phyloP scores from a whole-genome alignment of 2,888 invertebrate genomes.

The Tanypteryx hageni region DNA sequence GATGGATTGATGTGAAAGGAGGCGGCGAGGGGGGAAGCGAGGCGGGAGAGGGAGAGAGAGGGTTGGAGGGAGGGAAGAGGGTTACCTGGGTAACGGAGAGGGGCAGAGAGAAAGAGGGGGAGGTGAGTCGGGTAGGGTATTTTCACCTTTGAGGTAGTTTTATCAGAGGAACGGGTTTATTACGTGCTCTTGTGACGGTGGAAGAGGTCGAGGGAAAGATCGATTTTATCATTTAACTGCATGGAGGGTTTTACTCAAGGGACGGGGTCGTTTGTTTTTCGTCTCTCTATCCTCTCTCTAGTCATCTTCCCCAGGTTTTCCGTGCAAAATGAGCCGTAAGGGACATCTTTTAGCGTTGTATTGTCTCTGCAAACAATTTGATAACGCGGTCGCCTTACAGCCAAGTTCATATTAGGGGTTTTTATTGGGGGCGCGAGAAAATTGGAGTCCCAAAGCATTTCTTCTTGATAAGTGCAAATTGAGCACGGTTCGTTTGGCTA shows the following conservation, averaged over 20 bases:
- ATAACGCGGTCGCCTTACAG: background rate
- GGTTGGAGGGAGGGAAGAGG: background rate
- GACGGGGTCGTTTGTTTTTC: background rate
- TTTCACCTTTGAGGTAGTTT: background rate
- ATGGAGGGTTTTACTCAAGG: background rate
- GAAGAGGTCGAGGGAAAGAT: background rate
- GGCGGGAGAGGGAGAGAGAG: background rate
- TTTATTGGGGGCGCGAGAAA: background rate
- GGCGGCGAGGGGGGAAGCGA: background rate
- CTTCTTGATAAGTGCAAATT: constrained; percentile 48
- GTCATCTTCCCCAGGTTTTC: background rate
- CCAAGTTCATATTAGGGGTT: background rate
- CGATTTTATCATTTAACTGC: background rate
- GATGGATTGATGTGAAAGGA: constrained; percentile 62
- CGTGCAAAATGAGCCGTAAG: background rate
- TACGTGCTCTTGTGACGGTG: constrained; percentile 30
- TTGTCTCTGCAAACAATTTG: background rate
- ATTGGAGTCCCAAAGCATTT: background rate
- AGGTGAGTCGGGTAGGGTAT: background rate
- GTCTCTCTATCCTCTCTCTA: background rate
- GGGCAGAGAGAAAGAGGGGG: background rate
- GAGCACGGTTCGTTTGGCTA: background rate
- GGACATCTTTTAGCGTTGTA: background rate
- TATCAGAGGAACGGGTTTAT: constrained; percentile 30
- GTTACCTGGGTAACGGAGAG: background rate